A percentile compares a stretch with the other conserved stretches of the same genome.
Conservation (phyloP, 2,888 invertebrate species). For the Orchesellides sinensis region DNA sequence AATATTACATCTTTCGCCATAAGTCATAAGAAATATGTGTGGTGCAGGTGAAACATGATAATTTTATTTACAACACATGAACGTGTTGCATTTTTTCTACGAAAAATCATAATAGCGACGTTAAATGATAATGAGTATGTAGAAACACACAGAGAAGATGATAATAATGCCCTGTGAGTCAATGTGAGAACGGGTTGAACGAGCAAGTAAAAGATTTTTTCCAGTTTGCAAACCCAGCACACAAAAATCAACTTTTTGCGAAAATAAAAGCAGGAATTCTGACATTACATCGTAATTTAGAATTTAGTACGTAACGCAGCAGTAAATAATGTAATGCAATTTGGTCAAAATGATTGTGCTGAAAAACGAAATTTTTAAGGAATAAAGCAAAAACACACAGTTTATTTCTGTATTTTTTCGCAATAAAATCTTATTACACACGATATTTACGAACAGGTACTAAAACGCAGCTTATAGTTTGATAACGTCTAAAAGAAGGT, state of each 20-base stretch:
- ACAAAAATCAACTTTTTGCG: slow-evolving; percentile 13
- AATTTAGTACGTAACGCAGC: slow-evolving; percentile 55
- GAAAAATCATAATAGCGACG: slow-evolving; percentile 38
- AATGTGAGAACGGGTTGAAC: slow-evolving; percentile 50
- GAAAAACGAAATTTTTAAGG: slow-evolving; percentile 38
- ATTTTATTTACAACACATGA: slow-evolving; percentile 28
- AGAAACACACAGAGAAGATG: slow-evolving; percentile 2
- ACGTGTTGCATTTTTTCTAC: slow-evolving; percentile 18
- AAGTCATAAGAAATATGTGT: not conserved
- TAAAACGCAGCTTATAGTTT: no score
- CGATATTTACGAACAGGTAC: no score
- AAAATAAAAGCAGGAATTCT: slow-evolving; percentile 16
- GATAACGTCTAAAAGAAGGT: no score
- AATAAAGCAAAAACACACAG: slow-evolving; percentile 8
- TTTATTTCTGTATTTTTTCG: not conserved
- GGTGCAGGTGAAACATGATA: not conserved
- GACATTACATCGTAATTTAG: slow-evolving; percentile 9
- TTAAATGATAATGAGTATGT: slow-evolving; percentile 37
- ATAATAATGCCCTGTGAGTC: slow-evolving; percentile 19
- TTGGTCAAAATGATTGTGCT: slow-evolving; percentile 29
- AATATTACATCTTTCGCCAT: not conserved
- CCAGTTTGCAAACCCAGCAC: not conserved
- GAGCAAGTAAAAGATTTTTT: not conserved
- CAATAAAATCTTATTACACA: not conserved
- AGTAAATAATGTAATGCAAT: slow-evolving; percentile 54